Evolutionary conservation across 2,888 invertebrate species (phyloP), one percentile per base, ranked within the genome.

Genomic region (Agrypnus murinus): DNA sequence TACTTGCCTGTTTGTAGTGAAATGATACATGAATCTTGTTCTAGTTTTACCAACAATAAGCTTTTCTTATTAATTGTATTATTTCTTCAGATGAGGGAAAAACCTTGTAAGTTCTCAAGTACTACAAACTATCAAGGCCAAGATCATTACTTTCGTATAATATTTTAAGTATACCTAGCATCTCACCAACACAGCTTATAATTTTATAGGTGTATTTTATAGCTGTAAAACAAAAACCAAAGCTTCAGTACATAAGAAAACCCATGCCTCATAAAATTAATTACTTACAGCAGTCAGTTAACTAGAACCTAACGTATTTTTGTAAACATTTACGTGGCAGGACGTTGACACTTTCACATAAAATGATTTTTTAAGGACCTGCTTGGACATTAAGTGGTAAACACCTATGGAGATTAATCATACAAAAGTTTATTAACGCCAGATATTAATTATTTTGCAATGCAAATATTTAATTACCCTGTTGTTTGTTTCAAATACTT

Each of bases 191-290:
- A 46, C 63, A 63, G 36, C 45, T 68, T 68, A 68, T 68, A 68
- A 68, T 68, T 68, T 68, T 62, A 68, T 68, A 68, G 68, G 68
- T 68, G 38, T 63, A 63, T 32, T 68, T 68, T 68, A 68, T 63
- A 68, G 63, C 63, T 68, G 34, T 43, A 59, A 69, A 69, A 65
- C 50, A 40, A 69, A 69, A 69, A 66, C 17, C 15, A 53, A 43
- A 34, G 15, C 43, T 65, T 15, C 5, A 14, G 34, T 58, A 43
- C 62, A 67, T 64, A 67, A 71, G 55, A 63, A 64, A 53, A 64
- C 55, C 53, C 59, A 68, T 68, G 71, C 59, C 50, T 68, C 71
- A 71, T 71, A 68, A 71, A 71, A 59, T 71, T 68, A 71, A 71
- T 71, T 71, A 68, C 70, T 65, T 70, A 50, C 70, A 70, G 70